Base-by-base conservation (phyloP, 92 coral and sea anemone species). In the Actinostola sp. region DNA sequence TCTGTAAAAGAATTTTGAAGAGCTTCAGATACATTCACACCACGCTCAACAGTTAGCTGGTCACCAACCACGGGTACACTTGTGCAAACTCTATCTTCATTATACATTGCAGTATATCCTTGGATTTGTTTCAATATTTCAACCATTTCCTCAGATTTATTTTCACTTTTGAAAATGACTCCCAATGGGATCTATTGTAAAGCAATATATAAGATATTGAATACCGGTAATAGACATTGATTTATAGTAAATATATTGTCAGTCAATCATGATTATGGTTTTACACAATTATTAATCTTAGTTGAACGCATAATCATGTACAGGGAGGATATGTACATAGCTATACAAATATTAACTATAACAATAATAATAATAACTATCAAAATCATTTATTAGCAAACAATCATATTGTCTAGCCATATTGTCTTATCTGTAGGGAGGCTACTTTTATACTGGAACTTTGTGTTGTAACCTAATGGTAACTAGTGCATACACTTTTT, bases 41-140 rank as follows among this genome's bases (percentile, higher is more conserved):
- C 77, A 43, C 77, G 76, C 28, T 78, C 61, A 52, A 81, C 49
- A 3, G 84, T 78, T 11, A 78, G 69, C 58, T 78, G 84, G 60
- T 78, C 84, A 7, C 84, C 84, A 78, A 78, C 70, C 39, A 78
- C 67, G 29, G 84, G 84, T 23, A 78, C 29, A 61, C 69, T 73
- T 61, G 54, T 73, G 19, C 23, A 13, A 29, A 30, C 60, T 31
- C 26, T 46, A n/a, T 64, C 38, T 26, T 69, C 39, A 2, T 34
- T 33, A 45, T 50, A 24, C 54, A 25, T 60, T n/a, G 44, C 26
- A 41, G 79, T 33, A 61, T 61, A 73, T 8, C 69, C 79, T 73
- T 61, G 66, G 2, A 73, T 73, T 60, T 73, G 69, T n/a, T 30
- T 34, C 50, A 61, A 59, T 39, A 73, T 73, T 44, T 73, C 68